Evolutionary conservation across 2,888 invertebrate species (phyloP).

Genomic region (Dicycla oo): DNA sequence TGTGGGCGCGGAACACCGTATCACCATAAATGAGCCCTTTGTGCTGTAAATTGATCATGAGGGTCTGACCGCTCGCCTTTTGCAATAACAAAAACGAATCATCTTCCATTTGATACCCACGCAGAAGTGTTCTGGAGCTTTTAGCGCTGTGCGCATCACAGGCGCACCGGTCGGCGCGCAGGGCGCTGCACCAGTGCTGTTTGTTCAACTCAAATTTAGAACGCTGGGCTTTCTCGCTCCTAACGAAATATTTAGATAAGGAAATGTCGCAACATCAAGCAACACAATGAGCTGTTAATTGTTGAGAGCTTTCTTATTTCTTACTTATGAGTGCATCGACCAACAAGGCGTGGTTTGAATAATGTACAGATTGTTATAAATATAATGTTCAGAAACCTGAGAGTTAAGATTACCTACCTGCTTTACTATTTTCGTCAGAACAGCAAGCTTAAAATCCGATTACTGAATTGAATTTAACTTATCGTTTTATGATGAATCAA

Average conservation of each 20-base stretch:
- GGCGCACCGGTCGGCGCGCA: conserved; percentile 11
- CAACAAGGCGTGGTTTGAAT: conserved; percentile 73
- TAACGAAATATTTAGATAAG: conserved; percentile 82
- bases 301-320: conserved; percentile 78
- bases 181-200: conserved; percentile 54
- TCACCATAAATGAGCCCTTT: conserved; percentile 86
- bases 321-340: conserved; percentile 77
- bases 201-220: conserved; percentile 76
- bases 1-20: conserved; percentile 83
- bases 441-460: background rate
- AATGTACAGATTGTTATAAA: conserved; percentile 61
- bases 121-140: conserved; percentile 50
- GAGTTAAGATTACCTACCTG: conserved; percentile 10
- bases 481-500: conserved; percentile 17
- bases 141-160: conserved; percentile 22
- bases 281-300: conserved; percentile 88
- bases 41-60: conserved; percentile 85
- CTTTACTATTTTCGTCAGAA: background rate
- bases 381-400: conserved; percentile 30
- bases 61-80: conserved; percentile 85
- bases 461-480: background rate
- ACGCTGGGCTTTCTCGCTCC: conserved; percentile 73
- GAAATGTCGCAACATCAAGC: conserved; percentile 81
- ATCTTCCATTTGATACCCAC: conserved; percentile 63
- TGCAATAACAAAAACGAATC: conserved; percentile 81